phyloP scores from a whole-genome alignment of 2,113 vertebrate genomes.

The Spea multiplicata region DNA sequence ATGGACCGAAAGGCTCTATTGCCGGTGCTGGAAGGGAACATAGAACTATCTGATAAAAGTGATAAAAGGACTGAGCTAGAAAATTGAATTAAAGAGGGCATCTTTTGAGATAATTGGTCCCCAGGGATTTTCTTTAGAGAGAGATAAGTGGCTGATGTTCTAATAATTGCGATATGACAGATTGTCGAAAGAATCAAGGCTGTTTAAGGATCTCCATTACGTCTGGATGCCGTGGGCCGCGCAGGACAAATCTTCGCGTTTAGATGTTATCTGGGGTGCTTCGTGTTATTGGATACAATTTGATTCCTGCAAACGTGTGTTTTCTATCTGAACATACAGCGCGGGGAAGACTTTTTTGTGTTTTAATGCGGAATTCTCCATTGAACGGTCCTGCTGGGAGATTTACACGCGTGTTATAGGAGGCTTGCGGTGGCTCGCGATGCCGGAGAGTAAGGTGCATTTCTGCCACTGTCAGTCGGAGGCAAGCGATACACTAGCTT shows the following conservation, averaged over 20 bases:
- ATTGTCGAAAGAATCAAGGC: slow-evolving; percentile 9
- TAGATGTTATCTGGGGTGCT: background rate
- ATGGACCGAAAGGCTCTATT: too few relatives aligned
- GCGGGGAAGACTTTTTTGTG: background rate
- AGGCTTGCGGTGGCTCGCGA: background rate
- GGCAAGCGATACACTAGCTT: background rate
- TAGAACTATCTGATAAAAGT: background rate
- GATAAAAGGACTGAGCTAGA: background rate
- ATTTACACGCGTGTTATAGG: background rate
- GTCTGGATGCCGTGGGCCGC: background rate
- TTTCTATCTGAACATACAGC: too few relatives aligned
- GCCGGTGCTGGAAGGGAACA: background rate
- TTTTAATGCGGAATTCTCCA: background rate
- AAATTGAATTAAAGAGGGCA: slow-evolving; percentile 30
- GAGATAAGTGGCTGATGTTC: slow-evolving; percentile 25
- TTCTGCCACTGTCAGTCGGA: background rate
- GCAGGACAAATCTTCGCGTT: background rate
- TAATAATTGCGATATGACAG: slow-evolving; percentile 31
- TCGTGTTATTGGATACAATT: too few relatives aligned
- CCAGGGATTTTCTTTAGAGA: slow-evolving; percentile 17
- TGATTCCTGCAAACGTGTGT: too few relatives aligned
- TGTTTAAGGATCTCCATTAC: background rate
- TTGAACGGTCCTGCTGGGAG: background rate
- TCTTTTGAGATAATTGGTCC: slow-evolving; percentile 16
- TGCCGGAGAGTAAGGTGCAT: background rate